Conservation (phyloP, 2,888 invertebrate species). For the Archips crataeganus region DNA sequence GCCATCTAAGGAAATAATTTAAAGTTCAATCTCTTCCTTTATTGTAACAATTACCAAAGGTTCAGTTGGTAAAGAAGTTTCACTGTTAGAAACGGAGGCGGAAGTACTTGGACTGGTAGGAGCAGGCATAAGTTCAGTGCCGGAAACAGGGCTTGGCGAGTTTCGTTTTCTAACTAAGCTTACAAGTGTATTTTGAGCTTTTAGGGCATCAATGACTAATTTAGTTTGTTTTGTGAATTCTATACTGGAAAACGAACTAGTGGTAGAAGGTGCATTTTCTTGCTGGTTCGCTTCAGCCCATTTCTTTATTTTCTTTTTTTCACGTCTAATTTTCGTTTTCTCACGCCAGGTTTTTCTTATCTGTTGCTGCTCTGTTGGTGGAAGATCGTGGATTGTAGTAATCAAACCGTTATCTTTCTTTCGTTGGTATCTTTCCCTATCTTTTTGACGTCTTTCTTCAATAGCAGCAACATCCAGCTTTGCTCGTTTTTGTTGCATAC, state of each 20-base stretch:
- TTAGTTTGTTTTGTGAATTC: not conserved
- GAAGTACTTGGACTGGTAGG: not conserved
- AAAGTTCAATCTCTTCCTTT: not conserved
- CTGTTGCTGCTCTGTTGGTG: not conserved
- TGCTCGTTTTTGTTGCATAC: not conserved
- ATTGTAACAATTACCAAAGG: not conserved
- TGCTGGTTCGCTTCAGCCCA: not conserved
- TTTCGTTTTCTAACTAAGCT: not conserved
- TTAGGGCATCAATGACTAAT: not conserved
- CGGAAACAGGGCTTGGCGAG: not conserved
- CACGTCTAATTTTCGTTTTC: not conserved
- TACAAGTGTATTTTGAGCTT: not conserved
- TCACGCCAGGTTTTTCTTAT: not conserved
- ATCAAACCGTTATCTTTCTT: not conserved
- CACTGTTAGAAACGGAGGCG: not conserved
- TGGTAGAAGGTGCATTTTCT: not conserved
- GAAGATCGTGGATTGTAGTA: not conserved
- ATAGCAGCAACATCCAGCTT: not conserved
- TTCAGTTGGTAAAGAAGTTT: not conserved
- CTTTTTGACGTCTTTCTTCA: not conserved
- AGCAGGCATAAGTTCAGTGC: not conserved
- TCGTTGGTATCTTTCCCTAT: slow-evolving; percentile 1
- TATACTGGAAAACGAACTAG: not conserved
- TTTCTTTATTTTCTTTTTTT: not conserved
- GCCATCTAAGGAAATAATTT: not conserved